phyloP scores from a whole-genome alignment of 2,888 invertebrate species.

The Catocala fraxini region DNA sequence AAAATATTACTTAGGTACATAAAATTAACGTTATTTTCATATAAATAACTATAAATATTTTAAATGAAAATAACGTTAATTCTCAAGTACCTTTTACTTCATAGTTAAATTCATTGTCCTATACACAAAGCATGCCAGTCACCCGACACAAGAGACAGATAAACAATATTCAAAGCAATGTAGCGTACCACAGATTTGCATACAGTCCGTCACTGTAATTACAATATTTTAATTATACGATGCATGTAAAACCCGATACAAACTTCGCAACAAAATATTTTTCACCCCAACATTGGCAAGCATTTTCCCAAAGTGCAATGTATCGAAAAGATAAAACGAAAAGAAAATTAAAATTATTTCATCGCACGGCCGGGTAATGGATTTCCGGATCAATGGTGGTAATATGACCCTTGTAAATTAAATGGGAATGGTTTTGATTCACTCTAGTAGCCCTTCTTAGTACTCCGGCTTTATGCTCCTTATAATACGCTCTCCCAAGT shows the following conservation, averaged over 20 bases:
- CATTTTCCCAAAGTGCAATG: conserved; percentile 33
- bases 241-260: background rate
- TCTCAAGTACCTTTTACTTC: too few relatives aligned
- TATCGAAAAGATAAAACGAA: conserved; percentile 52
- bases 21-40: too few relatives aligned
- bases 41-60: too few relatives aligned
- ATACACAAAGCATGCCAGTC: too few relatives aligned
- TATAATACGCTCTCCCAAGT: conserved; percentile 34
- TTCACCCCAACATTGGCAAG: conserved; percentile 9
- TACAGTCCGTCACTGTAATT: background rate
- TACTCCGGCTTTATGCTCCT: conserved; percentile 14
- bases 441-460: conserved; percentile 12
- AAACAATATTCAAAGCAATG: too few relatives aligned
- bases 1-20: too few relatives aligned
- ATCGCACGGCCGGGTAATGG: conserved; percentile 57
- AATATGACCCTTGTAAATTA: conserved; percentile 59
- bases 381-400: conserved; percentile 63
- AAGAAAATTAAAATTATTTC: conserved; percentile 57
- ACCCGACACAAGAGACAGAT: too few relatives aligned
- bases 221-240: background rate
- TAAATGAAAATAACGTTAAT: too few relatives aligned
- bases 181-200: too few relatives aligned
- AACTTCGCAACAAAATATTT: conserved; percentile 6
- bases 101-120: too few relatives aligned
- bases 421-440: conserved; percentile 45